These are phyloP conservation scores for Sphenodon punctatus DNA, from an alignment of 2,797 vertebrate genomes.

Conservation along the genomic window DNA sequence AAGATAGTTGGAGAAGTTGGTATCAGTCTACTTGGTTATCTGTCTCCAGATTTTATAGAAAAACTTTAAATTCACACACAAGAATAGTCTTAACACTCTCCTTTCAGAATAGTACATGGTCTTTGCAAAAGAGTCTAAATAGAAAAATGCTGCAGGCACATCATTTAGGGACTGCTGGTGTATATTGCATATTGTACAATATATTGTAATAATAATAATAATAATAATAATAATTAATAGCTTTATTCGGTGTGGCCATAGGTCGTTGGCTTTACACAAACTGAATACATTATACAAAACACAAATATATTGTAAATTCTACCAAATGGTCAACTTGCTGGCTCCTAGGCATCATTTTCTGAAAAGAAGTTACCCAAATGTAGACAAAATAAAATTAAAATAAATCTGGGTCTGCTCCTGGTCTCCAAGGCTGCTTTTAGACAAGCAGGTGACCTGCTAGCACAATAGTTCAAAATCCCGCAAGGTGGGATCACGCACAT, in stretches of 20 bases:
- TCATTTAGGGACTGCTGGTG: neutral
- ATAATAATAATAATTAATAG: no score
- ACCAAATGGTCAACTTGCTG: neutral
- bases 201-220: no score
- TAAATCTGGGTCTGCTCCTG: neutral
- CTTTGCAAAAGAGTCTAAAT: neutral
- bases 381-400: no score
- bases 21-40: neutral
- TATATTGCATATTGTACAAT: no score
- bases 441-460: no score
- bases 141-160: neutral
- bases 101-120: neutral
- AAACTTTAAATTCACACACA: neutral
- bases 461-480: no score
- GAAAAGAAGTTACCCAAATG: accelerated
- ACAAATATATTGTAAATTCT: accelerated
- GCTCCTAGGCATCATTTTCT: neutral
- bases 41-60: neutral
- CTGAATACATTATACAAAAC: no score
- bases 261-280: no score
- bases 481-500: no score
- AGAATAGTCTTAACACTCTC: neutral
- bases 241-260: no score
- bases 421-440: no score
- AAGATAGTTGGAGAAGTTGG: neutral